Evolutionary conservation across 2,888 invertebrate genomes (phyloP).

Genomic region (Gymnocheta viridis): DNA sequence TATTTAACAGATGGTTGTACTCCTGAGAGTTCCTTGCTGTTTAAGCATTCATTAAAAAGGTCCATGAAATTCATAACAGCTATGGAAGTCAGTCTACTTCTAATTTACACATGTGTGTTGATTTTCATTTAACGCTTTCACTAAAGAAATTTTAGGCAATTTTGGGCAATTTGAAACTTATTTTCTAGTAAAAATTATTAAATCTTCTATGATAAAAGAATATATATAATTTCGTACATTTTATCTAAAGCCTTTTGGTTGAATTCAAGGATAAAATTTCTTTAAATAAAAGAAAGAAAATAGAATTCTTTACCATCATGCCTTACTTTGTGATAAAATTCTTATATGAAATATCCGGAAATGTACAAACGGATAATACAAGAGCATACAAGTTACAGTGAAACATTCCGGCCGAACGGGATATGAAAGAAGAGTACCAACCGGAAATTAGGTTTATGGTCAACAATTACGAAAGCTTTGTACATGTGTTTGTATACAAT

Average conservation of each 20-base stretch:
- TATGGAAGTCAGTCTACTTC: too few species aligned
- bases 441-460: conserved; percentile 42
- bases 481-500: neutral
- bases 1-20: too few species aligned
- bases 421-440: conserved; percentile 3
- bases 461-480: conserved; percentile 7
- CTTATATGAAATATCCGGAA: neutral
- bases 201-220: neutral
- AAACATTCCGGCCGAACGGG: neutral
- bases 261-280: neutral
- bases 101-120: too few species aligned
- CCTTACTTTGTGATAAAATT: neutral
- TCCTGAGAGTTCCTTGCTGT: too few species aligned
- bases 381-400: neutral
- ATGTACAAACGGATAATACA: neutral
- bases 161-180: too few species aligned
- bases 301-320: neutral
- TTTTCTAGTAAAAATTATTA: too few species aligned
- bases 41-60: too few species aligned
- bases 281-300: neutral
- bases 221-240: neutral
- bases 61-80: too few species aligned
- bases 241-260: neutral
- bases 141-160: too few species aligned
- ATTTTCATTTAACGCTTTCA: too few species aligned